A percentile compares a stretch with the other conserved stretches of the same genome.
These are phyloP conservation scores for Apeltes quadracus DNA, from an alignment of 2,113 vertebrate species.

Conservation along the genomic window DNA sequence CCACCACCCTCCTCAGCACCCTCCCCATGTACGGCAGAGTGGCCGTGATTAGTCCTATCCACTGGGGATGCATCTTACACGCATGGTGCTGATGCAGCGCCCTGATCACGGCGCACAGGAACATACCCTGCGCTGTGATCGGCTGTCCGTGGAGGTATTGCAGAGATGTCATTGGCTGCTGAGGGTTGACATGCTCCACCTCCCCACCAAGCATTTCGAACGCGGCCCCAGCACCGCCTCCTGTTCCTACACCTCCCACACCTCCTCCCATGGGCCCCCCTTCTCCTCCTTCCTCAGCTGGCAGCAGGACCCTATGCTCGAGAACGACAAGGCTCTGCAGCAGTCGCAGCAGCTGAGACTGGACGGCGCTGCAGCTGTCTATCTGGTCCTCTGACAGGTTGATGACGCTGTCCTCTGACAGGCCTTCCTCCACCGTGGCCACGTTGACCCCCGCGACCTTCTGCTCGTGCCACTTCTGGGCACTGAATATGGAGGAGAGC, in stretches of 20 bases:
- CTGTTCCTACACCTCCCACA: constrained; percentile 79
- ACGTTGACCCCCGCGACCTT: constrained; percentile 85
- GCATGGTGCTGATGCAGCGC: constrained; percentile 95
- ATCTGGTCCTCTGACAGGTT: constrained; percentile 97
- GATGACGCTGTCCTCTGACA: constrained; percentile 96
- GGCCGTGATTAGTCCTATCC: constrained; percentile 96
- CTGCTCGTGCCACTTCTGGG: constrained; percentile 96
- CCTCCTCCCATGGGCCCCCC: constrained; percentile 66
- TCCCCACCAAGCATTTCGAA: constrained; percentile 91
- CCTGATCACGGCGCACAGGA: constrained; percentile 95
- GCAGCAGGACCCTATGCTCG: constrained; percentile 91
- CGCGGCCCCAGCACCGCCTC: constrained; percentile 73
- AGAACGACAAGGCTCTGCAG: constrained; percentile 93
- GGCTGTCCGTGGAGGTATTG: constrained; percentile 97
- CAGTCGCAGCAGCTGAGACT: constrained; percentile 93
- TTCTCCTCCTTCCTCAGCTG: constrained; percentile 86
- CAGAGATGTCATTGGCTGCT: constrained; percentile 95
- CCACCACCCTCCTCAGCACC: constrained; percentile 92
- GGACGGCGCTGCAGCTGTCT: constrained; percentile 92
- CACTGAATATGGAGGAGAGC: constrained; percentile 95
- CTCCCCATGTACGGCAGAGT: constrained; percentile 97
- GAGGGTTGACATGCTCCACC: constrained; percentile 91
- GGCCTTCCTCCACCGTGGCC: constrained; percentile 90
- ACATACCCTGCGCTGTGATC: constrained; percentile 98
- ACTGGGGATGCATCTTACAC: constrained; percentile 98